phyloP scores from a whole-genome alignment of 2,797 vertebrate species.

The Falco rusticolus region DNA sequence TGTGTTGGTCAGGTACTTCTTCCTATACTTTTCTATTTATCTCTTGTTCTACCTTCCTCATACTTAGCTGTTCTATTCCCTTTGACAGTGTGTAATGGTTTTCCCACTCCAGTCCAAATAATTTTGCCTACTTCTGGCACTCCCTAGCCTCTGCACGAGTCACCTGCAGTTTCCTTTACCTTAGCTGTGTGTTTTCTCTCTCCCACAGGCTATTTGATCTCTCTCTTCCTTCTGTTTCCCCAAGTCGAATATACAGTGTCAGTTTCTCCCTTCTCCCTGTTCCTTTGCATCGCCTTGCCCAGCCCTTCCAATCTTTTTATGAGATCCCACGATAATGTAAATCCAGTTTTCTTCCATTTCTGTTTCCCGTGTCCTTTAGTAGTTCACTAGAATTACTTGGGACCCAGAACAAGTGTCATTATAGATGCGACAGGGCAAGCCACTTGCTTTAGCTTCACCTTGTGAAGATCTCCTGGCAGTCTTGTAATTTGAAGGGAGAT shows the following conservation, averaged over 20 bases:
- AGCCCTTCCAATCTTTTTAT: neutral
- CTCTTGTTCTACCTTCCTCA: neutral
- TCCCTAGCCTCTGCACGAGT: neutral
- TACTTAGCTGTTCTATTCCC: neutral
- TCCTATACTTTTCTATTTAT: neutral
- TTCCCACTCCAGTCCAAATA: neutral
- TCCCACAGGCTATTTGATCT: neutral
- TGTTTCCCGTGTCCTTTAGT: neutral
- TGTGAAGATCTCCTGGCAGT: neutral
- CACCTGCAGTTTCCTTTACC: neutral
- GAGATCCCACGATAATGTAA: neutral
- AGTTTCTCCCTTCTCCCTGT: neutral
- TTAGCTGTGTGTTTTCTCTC: neutral
- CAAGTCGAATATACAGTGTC: neutral
- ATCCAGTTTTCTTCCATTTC: neutral
- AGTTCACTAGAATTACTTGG: neutral
- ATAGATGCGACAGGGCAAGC: neutral
- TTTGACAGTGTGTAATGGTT: neutral
- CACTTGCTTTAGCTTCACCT: neutral
- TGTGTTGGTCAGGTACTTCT: neutral
- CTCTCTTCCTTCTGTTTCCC: neutral
- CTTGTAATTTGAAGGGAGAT: neutral
- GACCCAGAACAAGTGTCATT: neutral
- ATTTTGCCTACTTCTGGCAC: neutral
- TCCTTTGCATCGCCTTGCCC: neutral